phyloP scores from a whole-genome alignment of 2,113 vertebrate genomes.

The Crotalus viridis region DNA sequence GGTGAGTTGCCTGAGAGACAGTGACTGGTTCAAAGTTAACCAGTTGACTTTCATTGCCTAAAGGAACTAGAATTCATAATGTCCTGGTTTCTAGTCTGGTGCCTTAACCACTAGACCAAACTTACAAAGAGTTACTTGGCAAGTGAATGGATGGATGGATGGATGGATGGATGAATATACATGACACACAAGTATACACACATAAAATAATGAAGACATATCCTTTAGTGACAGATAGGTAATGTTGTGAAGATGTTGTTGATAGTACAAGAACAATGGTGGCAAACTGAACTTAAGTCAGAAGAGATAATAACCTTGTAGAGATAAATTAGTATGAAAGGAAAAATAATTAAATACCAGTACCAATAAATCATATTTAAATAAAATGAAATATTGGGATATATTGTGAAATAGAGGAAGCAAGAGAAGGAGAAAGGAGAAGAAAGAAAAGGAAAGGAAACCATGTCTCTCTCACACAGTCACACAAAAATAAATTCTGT shows the following conservation, averaged over 20 bases:
- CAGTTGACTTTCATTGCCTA: not conserved
- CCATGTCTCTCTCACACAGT: not conserved
- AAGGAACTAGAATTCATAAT: not conserved
- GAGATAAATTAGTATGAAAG: slow-evolving; percentile 35
- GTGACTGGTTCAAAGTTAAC: not conserved
- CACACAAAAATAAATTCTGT: not conserved
- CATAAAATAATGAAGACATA: not conserved
- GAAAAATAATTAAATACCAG: not conserved
- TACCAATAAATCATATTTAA: not conserved
- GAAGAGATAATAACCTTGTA: slow-evolving; percentile 70
- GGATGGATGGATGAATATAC: too few relatives aligned
- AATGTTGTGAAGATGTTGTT: not conserved
- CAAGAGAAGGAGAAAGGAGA: not conserved
- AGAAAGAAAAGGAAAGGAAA: not conserved
- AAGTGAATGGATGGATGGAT: not conserved
- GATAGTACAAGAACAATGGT: slow-evolving; percentile 56
- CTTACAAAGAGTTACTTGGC: not conserved
- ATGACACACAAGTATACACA: not conserved
- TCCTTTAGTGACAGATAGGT: not conserved
- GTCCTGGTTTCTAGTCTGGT: not conserved
- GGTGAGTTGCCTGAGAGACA: not conserved
- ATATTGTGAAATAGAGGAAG: not conserved
- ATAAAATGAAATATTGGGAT: not conserved
- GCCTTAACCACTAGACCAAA: not conserved
- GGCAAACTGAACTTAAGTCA: slow-evolving; percentile 74